These are phyloP conservation scores for Cyphomyrus discorhynchus DNA, from an alignment of 2,113 vertebrate genomes.

Conservation along the genomic window DNA sequence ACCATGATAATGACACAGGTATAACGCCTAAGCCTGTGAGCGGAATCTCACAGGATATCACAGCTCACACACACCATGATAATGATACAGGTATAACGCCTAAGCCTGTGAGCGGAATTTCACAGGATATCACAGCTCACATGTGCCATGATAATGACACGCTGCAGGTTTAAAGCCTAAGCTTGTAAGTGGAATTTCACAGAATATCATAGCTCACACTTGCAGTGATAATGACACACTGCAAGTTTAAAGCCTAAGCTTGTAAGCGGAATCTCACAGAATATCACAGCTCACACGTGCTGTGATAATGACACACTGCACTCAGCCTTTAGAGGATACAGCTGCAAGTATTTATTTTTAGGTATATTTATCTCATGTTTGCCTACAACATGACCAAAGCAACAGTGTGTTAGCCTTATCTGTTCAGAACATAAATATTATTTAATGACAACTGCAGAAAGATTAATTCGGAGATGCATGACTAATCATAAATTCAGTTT, in stretches of 20 bases:
- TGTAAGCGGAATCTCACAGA: too few species aligned
- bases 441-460: constrained; percentile 11
- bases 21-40: neutral
- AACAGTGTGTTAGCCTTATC: neutral
- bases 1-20: neutral
- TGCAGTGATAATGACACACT: too few species aligned
- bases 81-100: neutral
- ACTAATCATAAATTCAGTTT: too few species aligned
- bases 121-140: neutral
- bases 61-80: neutral
- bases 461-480: neutral
- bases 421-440: constrained; percentile 44
- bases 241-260: too few species aligned
- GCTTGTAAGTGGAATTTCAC: too few species aligned
- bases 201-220: too few species aligned
- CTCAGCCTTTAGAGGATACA: neutral
- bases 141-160: neutral
- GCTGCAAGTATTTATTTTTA: neutral
- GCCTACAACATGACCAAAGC: neutral
- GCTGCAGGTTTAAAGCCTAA: neutral
- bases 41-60: neutral
- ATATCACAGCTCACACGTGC: neutral
- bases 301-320: neutral
- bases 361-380: neutral
- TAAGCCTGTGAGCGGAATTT: neutral